Conservation (phyloP, 2,113 vertebrate species). For the Xiphorhynchus elegans region DNA sequence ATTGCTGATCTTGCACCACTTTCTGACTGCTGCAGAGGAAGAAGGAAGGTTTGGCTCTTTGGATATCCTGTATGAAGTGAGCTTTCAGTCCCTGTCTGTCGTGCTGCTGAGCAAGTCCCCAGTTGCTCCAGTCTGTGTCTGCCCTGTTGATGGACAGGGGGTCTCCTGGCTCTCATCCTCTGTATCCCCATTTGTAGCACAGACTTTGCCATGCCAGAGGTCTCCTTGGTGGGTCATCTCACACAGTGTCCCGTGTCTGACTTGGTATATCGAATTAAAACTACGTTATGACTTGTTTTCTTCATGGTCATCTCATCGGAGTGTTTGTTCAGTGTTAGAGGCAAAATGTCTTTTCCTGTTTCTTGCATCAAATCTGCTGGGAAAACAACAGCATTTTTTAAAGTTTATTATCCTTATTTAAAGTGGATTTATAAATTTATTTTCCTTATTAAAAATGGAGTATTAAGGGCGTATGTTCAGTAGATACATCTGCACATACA, state of each 20-base stretch:
- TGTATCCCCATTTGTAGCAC: background rate
- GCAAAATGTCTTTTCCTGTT: background rate
- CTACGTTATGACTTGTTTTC: background rate
- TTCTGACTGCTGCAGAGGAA: background rate
- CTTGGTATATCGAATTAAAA: background rate
- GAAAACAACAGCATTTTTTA: background rate
- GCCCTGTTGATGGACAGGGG: background rate
- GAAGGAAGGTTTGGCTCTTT: slow-evolving; percentile 38
- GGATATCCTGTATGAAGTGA: background rate
- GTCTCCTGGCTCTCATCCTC: background rate
- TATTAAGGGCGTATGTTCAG: background rate
- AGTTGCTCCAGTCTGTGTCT: background rate
- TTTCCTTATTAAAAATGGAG: background rate
- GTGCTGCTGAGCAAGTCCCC: background rate
- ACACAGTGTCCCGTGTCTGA: background rate
- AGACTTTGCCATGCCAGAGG: background rate
- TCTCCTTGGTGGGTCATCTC: background rate
- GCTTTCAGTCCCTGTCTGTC: background rate
- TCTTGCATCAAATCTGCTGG: background rate
- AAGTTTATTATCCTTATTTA: background rate
- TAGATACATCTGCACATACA: background rate
- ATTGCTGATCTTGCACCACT: slow-evolving; percentile 26
- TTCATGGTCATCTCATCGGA: background rate
- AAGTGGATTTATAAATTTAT: background rate
- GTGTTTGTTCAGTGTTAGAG: background rate